Evolutionary conservation across 1,140 invertebrate genomes (phyloP).

Genomic region (Dinothrombium tinctorium): DNA sequence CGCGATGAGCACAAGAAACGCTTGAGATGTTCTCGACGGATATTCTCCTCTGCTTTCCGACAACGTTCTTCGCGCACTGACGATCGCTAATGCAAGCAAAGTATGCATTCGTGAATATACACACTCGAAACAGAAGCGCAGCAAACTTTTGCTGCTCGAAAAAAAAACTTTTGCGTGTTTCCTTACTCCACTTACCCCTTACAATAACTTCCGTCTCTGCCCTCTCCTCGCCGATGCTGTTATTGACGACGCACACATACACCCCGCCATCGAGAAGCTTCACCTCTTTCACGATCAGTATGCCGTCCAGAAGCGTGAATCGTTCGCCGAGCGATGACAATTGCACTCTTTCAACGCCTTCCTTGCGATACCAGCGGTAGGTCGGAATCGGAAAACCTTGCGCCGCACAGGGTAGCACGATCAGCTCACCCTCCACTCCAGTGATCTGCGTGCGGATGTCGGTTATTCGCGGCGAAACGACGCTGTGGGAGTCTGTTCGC

Average conservation of each 20-base stretch:
- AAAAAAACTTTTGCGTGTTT: neutral
- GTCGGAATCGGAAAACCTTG: slow-evolving; percentile 17
- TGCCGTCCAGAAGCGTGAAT: slow-evolving; percentile 11
- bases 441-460: slow-evolving; percentile 2
- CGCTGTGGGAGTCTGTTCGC: slow-evolving; percentile 16
- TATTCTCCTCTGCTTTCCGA: too few relatives aligned
- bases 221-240: slow-evolving; percentile 16
- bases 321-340: neutral
- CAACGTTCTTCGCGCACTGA: too few relatives aligned
- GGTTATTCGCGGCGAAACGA: slow-evolving; percentile 16
- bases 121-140: too few relatives aligned
- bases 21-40: too few relatives aligned
- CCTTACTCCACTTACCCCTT: slow-evolving; percentile 14
- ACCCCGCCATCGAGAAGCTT: slow-evolving; percentile 14
- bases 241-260: slow-evolving; percentile 17
- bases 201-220: slow-evolving; percentile 15
- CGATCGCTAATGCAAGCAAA: too few relatives aligned
- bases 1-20: too few relatives aligned
- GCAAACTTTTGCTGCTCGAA: neutral
- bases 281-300: slow-evolving; percentile 13
- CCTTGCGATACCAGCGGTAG: slow-evolving; percentile 14
- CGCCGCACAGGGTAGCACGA: slow-evolving; percentile 23
- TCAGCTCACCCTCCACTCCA: slow-evolving; percentile 14
- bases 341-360: neutral
- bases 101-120: too few relatives aligned